Percentiles rank a stretch among this genome's conserved stretches.
Evolutionary conservation across 1,140 invertebrate species (phyloP).

Genomic region (Argopecten irradians): DNA sequence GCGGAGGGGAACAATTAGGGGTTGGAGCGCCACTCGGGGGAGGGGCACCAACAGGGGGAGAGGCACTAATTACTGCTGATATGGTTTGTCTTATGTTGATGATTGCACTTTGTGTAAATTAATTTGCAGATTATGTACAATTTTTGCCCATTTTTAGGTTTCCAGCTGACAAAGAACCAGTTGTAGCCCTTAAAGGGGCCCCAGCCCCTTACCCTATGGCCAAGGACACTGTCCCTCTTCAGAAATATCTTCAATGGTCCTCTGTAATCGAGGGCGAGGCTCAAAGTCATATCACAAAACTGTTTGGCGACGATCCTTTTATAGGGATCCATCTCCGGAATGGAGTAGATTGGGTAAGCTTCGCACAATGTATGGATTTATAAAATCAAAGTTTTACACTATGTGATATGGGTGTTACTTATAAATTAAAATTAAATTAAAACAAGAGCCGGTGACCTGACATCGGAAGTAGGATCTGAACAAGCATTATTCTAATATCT

Average conservation of each 20-base stretch:
- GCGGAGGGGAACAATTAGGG: no score
- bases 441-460: no score
- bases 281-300: constrained; percentile 85
- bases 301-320: constrained; percentile 85
- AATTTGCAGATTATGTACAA: background rate
- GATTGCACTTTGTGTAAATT: background rate
- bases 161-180: constrained; percentile 82
- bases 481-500: background rate
- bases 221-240: constrained; percentile 87
- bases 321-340: constrained; percentile 96
- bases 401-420: background rate
- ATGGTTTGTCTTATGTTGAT: background rate
- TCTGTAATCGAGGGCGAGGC: constrained; percentile 83
- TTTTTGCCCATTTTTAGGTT: constrained; percentile 79
- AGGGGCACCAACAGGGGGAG: background rate
- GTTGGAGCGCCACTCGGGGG: no score
- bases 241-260: constrained; percentile 92
- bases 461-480: no score
- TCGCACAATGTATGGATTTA: background rate
- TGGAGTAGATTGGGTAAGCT: constrained; percentile 93
- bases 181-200: constrained; percentile 86
- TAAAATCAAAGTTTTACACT: background rate
- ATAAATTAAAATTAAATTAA: no score
- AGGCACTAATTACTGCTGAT: constrained; percentile 33
- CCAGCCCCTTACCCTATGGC: constrained; percentile 97